A percentile compares a stretch with the other conserved stretches of the same genome.
Evolutionary conservation across 2,888 invertebrate genomes (phyloP).

Genomic region (Phaonia tiefii): DNA sequence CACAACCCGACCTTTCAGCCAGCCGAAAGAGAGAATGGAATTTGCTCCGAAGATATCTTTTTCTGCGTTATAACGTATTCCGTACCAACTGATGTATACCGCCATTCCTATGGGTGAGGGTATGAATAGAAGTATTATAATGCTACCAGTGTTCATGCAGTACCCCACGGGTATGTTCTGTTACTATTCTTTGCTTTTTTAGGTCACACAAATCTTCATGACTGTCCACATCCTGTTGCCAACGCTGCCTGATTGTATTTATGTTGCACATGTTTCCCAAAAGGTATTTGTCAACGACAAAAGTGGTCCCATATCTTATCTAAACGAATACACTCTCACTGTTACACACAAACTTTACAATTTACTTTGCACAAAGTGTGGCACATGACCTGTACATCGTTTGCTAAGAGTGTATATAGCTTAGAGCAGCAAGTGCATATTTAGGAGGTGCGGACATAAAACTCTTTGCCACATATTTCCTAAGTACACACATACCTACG

Average conservation of each 20-base stretch:
- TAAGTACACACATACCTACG: background rate
- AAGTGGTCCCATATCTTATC: constrained; percentile 46
- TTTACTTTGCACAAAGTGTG: background rate
- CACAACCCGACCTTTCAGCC: too few relatives aligned
- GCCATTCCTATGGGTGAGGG: too few relatives aligned
- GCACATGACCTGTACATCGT: background rate
- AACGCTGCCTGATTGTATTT: constrained; percentile 20
- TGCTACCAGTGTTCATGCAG: too few relatives aligned
- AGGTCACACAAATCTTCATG: constrained; percentile 37
- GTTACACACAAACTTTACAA: background rate
- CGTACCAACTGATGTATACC: too few relatives aligned
- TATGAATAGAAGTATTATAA: too few relatives aligned
- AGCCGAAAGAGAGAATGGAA: too few relatives aligned
- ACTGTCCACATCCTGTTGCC: constrained; percentile 30
- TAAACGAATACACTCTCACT: constrained; percentile 19
- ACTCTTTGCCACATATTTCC: constrained; percentile 8
- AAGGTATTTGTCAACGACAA: constrained; percentile 57
- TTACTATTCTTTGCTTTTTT: too few relatives aligned
- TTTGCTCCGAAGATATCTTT: too few relatives aligned
- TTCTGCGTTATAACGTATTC: too few relatives aligned
- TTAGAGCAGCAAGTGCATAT: constrained; percentile 27
- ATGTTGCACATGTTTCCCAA: constrained; percentile 51
- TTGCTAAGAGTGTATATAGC: background rate
- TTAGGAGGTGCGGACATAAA: constrained; percentile 49
- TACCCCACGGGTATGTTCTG: too few relatives aligned